Evolutionary conservation across 2,113 vertebrate genomes (phyloP).

Genomic region (Prunella himalayana): DNA sequence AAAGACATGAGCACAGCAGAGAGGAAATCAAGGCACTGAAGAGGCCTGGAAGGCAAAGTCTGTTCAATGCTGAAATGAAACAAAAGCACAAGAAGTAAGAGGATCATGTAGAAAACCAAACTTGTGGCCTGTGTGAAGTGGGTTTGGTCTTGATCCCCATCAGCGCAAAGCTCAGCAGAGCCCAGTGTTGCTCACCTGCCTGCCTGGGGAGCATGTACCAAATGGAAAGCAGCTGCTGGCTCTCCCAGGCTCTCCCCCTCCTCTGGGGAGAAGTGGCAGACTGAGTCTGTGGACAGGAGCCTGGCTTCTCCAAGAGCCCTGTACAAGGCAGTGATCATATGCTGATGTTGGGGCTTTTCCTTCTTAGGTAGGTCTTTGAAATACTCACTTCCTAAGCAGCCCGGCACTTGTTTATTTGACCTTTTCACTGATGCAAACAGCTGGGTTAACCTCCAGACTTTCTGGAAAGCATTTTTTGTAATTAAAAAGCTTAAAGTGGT

Average conservation of each 20-base stretch:
- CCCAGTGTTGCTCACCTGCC: background rate
- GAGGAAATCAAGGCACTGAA: rapidly evolving
- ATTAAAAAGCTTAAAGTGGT: slow-evolving; percentile 9
- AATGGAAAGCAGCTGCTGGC: background rate
- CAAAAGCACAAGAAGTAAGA: background rate
- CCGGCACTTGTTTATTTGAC: background rate
- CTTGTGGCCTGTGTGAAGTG: background rate
- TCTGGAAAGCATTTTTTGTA: background rate
- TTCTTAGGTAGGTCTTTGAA: background rate
- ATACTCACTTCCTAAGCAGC: background rate
- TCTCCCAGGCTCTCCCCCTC: background rate
- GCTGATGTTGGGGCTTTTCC: background rate
- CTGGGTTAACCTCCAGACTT: background rate
- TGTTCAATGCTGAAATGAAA: background rate
- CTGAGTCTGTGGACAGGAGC: background rate
- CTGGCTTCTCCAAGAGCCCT: background rate
- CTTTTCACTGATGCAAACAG: background rate
- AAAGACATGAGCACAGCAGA: background rate
- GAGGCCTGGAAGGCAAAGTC: background rate
- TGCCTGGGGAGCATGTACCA: background rate
- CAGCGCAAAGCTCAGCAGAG: background rate
- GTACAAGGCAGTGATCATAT: background rate
- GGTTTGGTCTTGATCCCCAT: background rate
- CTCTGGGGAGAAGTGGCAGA: background rate
- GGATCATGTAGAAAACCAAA: rapidly evolving